Conservation (phyloP, 92 coral and sea anemone genomes). For the Heliopora coerulea region DNA sequence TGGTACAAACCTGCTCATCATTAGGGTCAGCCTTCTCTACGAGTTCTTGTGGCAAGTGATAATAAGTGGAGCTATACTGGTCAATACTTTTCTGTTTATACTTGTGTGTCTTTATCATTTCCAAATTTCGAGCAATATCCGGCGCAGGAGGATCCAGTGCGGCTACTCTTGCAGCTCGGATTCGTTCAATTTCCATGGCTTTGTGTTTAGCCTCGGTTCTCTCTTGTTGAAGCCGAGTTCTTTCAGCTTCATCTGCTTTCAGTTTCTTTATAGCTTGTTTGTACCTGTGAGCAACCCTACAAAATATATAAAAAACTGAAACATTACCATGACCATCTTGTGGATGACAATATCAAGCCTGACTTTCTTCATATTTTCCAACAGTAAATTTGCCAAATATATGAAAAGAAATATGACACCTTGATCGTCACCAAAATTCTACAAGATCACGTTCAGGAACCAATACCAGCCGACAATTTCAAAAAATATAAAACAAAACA, state of each 20-base stretch:
- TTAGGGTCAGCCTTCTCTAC: slow-evolving; percentile 53
- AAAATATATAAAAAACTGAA: neutral
- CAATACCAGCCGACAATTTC: too few relatives aligned
- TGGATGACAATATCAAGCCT: too few relatives aligned
- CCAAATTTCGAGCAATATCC: slow-evolving; percentile 49
- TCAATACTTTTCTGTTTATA: slow-evolving; percentile 49
- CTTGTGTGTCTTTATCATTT: slow-evolving; percentile 29
- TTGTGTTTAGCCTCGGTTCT: slow-evolving; percentile 45
- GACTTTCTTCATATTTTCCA: too few relatives aligned
- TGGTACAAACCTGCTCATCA: slow-evolving; percentile 45
- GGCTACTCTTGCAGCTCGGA: slow-evolving; percentile 67
- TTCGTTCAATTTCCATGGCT: slow-evolving; percentile 67
- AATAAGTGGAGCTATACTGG: slow-evolving; percentile 58
- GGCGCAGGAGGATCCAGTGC: slow-evolving; percentile 61
- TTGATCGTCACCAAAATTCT: too few relatives aligned
- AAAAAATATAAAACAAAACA: too few relatives aligned
- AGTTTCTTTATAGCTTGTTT: slow-evolving; percentile 25
- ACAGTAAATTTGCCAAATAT: too few relatives aligned
- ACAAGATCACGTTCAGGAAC: too few relatives aligned
- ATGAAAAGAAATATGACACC: too few relatives aligned
- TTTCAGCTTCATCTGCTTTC: slow-evolving; percentile 22
- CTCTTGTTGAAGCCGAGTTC: slow-evolving; percentile 10
- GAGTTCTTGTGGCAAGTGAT: slow-evolving; percentile 53
- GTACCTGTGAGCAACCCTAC: slow-evolving; percentile 29
- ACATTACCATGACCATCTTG: too few relatives aligned